Evolutionary conservation across 1,140 invertebrate species (phyloP), one percentile per base, ranked within the genome.

Genomic region (Sesamia nonagrioides): DNA sequence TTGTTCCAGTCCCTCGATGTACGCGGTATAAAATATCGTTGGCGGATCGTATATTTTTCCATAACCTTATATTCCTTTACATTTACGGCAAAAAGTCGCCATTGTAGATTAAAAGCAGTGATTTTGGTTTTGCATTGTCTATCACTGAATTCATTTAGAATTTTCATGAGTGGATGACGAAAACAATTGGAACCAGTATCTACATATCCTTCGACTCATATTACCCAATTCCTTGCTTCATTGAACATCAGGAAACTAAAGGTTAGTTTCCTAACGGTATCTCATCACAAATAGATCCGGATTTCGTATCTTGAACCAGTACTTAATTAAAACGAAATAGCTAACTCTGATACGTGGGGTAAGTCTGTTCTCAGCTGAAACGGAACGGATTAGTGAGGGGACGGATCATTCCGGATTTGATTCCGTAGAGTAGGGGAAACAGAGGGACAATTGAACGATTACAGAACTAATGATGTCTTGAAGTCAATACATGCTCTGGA

Each of bases 241-340:
- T 40, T n/a, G n/a, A 7, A 18, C 37, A 1, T 42, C 15, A 63
- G 27, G 54, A 27, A 58, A 11, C 18, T n/a, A 21, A 54, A n/a
- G n/a, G n/a, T n/a, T n/a, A n/a, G 8, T 17, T 54, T 27, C 27
- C 27, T 27, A 21, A 17, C 0, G 35, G 7, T 17, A 9, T 42
- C 60, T 33, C 60, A 63, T 40, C 35, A 63, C 17, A 58, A 18
- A 7, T 5, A 2, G 35, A 40, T 18, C 7, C 33, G 17, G 1
- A n/a, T 17, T 9, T 15, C 35, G 35, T 63, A 27, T 40, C 40
- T 13, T 13, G 4, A 21, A 45, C 37, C 63, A 21, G 11, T 27
- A 21, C 13, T 68, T 68, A 68, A 68, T 68, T 68, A 48, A 68
- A 68, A 21, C 63, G 63, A 27, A 61, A 68, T 48, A 48, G 18